Conservation (phyloP, 1,140 invertebrate genomes). For the Heliconius congener region DNA sequence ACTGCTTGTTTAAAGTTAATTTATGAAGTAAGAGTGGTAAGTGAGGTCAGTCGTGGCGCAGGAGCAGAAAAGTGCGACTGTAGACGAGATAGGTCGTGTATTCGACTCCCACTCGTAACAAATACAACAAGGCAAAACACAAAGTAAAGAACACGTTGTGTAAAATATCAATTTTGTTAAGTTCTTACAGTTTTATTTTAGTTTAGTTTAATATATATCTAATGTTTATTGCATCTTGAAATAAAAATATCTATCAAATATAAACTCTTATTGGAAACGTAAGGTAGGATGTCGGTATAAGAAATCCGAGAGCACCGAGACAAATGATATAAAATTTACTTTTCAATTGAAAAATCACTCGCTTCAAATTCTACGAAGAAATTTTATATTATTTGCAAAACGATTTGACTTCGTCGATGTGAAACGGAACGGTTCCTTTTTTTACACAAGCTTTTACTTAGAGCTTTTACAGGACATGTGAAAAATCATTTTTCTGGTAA, state of each 20-base stretch:
- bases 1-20: neutral
- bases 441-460: neutral
- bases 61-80: too few species aligned
- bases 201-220: too few species aligned
- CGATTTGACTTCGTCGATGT: neutral
- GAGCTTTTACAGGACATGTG: neutral
- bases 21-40: neutral
- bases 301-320: neutral
- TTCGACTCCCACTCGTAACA: too few species aligned
- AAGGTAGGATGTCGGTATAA: neutral
- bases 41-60: too few species aligned
- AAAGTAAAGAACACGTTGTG: too few species aligned
- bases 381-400: constrained; percentile 6
- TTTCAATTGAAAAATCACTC: constrained; percentile 7
- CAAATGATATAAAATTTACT: neutral
- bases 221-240: neutral
- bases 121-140: too few species aligned
- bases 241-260: constrained; percentile 1
- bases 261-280: neutral
- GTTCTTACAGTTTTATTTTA: too few species aligned
- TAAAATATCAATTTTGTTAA: too few species aligned
- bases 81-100: too few species aligned
- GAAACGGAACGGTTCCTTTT: neutral
- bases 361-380: constrained; percentile 6
- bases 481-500: neutral